Evolutionary conservation across 2,113 vertebrate genomes (phyloP), one percentile per base, ranked within the genome.

Genomic region (Megaceryle torquata): DNA sequence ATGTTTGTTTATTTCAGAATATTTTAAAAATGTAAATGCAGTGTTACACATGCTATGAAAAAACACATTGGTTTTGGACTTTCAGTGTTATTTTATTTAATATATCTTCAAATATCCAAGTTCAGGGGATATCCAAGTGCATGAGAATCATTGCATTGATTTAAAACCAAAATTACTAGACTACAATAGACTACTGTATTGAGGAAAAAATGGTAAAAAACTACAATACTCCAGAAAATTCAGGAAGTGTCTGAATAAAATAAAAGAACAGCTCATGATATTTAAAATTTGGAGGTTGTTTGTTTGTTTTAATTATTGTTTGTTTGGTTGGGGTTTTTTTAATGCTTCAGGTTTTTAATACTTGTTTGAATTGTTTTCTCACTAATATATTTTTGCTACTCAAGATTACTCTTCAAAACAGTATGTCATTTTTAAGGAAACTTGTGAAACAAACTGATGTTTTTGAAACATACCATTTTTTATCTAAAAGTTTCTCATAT

Each of bases 171-270:
- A 92, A 59, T 28, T 53, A 44, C 11, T 80, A 41, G 15, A 37
- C 2, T 3, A 5, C 3, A 29, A 44, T 10, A 71, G 7, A n/a
- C 16, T 3, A 2, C 10, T 25, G 1, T 21, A 41, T 7, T 31
- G 13, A 88, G 8, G 7, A 18, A 90, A 57, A 68, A 56, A 43
- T 8, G 4, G 3, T 50, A 60, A 72, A 63, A 15, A 1, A 9
- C 39, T 2, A 2, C 7, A 81, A 63, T 19, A 1, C 37, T 69
- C 17, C 25, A 77, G 64, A 86, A 78, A 84, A 70, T 35, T 61
- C 11, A 67, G 33, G 9, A 91, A 64, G 2, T 28, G 10, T 64
- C 13, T 48, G 56, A 31, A 22, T 31, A 77, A 89, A 77, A 46
- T 31, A 21, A 24, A 86, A 31, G 6, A 71, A 39, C 9, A 48